Conservation (phyloP, 2,797 vertebrate genomes). For the Dicrostonyx torquatus region DNA sequence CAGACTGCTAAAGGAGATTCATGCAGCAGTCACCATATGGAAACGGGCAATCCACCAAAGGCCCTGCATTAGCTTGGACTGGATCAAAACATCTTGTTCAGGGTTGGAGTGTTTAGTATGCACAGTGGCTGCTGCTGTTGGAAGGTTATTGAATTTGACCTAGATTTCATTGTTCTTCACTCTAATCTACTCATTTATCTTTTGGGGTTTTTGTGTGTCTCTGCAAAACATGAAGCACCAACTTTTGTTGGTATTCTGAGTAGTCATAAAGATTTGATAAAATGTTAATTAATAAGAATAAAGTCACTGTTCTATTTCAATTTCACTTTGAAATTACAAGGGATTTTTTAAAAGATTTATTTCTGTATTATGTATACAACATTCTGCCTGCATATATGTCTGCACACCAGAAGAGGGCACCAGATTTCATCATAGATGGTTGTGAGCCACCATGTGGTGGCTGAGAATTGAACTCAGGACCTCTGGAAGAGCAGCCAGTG, state of each 20-base stretch:
- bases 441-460: too few relatives aligned
- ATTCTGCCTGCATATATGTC: too few relatives aligned
- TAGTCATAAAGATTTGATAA: conserved; percentile 66
- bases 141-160: conserved; percentile 79
- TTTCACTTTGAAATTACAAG: conserved; percentile 49
- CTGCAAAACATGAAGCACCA: conserved; percentile 55
- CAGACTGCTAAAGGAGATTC: conserved; percentile 31
- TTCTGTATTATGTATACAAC: too few relatives aligned
- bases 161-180: conserved; percentile 74
- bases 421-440: too few relatives aligned
- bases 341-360: neutral
- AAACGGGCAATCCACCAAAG: conserved; percentile 1
- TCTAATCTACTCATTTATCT: conserved; percentile 76
- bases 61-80: conserved; percentile 26
- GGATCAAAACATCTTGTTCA: conserved; percentile 46
- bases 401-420: too few relatives aligned
- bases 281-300: conserved; percentile 34
- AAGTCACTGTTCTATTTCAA: conserved; percentile 56
- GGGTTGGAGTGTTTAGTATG: conserved; percentile 71
- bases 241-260: conserved; percentile 65
- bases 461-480: too few relatives aligned
- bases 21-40: conserved; percentile 52
- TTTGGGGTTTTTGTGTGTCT: conserved; percentile 40
- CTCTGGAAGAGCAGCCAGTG: too few relatives aligned
- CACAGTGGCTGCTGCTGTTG: conserved; percentile 49